Evolutionary conservation across 2,797 vertebrate species (phyloP).

Genomic region (Artibeus jamaicensis): DNA sequence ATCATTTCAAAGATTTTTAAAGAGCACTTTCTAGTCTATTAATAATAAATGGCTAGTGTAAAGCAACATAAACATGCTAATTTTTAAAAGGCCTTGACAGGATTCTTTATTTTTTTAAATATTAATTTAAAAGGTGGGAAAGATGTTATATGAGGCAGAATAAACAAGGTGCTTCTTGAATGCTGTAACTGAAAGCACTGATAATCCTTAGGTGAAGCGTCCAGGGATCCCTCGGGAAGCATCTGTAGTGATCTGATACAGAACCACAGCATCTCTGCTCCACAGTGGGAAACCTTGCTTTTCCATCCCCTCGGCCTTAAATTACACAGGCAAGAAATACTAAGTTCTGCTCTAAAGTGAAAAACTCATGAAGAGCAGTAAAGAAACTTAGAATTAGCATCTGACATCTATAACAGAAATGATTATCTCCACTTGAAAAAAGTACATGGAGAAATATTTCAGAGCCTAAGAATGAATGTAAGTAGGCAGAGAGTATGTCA

Average conservation of each 20-base stretch:
- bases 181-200: not conserved
- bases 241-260: not conserved
- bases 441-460: not conserved
- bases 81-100: not conserved
- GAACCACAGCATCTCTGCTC: not conserved
- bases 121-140: not conserved
- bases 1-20: constrained; percentile 11
- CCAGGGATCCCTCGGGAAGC: no score
- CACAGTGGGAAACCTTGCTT: not conserved
- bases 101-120: not conserved
- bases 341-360: constrained; percentile 3
- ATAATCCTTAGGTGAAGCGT: not conserved
- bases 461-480: not conserved
- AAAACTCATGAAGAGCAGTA: not conserved
- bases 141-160: not conserved
- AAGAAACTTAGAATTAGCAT: not conserved
- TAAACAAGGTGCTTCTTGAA: not conserved
- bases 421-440: not conserved
- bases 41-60: not conserved
- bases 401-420: not conserved
- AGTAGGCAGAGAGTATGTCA: not conserved
- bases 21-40: not conserved
- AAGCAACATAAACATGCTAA: not conserved
- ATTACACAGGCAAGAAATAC: not conserved
- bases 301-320: not conserved